Percentiles rank a stretch among this genome's conserved stretches.
Evolutionary conservation across 2,113 vertebrate species (phyloP).

Genomic region (Sphaerodactylus townsendi): DNA sequence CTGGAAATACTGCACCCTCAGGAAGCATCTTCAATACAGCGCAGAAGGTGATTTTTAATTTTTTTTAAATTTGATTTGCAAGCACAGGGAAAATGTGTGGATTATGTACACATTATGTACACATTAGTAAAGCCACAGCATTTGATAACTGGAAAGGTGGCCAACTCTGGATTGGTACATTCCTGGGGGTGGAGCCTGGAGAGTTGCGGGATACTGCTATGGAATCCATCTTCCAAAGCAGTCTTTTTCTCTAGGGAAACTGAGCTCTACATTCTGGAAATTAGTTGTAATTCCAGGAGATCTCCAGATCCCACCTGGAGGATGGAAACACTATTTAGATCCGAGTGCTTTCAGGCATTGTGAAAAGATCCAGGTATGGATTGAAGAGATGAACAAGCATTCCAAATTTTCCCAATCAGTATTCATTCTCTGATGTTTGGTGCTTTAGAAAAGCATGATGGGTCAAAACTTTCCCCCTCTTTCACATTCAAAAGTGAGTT

Average conservation of each 20-base stretch:
- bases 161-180: too few species aligned
- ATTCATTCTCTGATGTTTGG: background rate
- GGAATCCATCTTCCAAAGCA: too few species aligned
- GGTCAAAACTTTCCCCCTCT: background rate
- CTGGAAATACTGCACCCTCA: constrained; percentile 82
- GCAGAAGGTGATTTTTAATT: constrained; percentile 77
- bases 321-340: too few species aligned
- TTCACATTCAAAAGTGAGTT: background rate
- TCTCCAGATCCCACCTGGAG: too few species aligned
- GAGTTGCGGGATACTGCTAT: too few species aligned
- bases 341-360: background rate
- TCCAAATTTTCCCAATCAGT: background rate
- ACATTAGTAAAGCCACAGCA: background rate
- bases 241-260: too few species aligned
- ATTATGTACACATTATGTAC: background rate
- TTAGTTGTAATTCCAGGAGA: too few species aligned
- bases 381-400: background rate
- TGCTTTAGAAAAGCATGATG: background rate
- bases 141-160: background rate
- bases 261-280: too few species aligned
- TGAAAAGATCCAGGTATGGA: background rate
- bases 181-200: too few species aligned
- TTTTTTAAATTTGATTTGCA: background rate
- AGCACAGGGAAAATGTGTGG: background rate
- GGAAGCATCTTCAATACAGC: constrained; percentile 81